Percentiles rank a stretch among this genome's conserved stretches.
Evolutionary conservation across 37 sponge, comb jelly and placozoan species (phyloP).

Genomic region (Haliclona indistincta): DNA sequence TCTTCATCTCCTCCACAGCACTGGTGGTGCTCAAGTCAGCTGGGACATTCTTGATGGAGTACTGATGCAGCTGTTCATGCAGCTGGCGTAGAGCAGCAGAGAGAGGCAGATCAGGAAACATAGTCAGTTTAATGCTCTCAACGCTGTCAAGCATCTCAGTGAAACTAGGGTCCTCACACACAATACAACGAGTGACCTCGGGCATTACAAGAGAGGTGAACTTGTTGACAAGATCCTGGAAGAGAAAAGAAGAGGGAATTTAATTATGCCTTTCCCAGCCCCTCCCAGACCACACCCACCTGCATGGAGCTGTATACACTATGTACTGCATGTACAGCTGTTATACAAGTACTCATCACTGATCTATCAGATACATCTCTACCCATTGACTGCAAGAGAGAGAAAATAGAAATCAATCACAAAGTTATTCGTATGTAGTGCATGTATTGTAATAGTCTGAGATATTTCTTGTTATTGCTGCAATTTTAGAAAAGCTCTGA

Average conservation of each 20-base stretch:
- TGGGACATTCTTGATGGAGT: conserved; percentile 40
- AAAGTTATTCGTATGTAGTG: too few relatives aligned
- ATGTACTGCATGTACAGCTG: conserved; percentile 51
- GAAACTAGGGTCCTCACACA: conserved; percentile 61
- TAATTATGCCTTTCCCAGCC: too few relatives aligned
- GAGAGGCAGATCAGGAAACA: conserved; percentile 44
- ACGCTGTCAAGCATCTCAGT: conserved; percentile 63
- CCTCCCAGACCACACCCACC: too few relatives aligned
- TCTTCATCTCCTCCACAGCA: conserved; percentile 64
- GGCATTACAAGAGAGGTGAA: conserved; percentile 54
- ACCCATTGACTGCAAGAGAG: conserved; percentile 20
- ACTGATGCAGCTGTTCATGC: conserved; percentile 35
- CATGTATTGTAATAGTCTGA: too few relatives aligned
- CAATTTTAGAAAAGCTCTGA: too few relatives aligned
- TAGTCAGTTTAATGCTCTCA: conserved; percentile 35
- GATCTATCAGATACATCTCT: conserved; percentile 18
- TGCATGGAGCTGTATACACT: conserved; percentile 64
- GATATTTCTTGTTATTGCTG: too few relatives aligned
- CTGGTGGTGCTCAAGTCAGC: conserved; percentile 51
- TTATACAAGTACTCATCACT: conserved; percentile 39
- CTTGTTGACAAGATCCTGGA: conserved; percentile 64
- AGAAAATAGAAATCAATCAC: too few relatives aligned
- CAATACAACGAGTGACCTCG: conserved; percentile 46
- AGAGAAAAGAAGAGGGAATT: too few relatives aligned
- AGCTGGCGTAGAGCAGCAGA: conserved; percentile 35